phyloP scores from a whole-genome alignment of 2,888 invertebrate species.

The Maniola hyperantus region DNA sequence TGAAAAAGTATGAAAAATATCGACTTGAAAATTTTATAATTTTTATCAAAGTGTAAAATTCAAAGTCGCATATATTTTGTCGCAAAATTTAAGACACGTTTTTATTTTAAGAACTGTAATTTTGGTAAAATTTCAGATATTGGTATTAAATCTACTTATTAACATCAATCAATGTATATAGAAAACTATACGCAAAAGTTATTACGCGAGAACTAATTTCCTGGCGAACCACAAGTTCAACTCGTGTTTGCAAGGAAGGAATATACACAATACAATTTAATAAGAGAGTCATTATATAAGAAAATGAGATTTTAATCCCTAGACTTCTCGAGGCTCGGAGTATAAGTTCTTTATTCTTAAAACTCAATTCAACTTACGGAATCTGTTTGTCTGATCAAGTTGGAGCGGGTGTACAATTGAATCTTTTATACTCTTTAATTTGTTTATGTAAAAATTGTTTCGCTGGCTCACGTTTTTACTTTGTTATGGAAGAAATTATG shows the following conservation, averaged over 20 bases:
- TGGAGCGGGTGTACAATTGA: slow-evolving; percentile 10
- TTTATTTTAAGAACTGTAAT: no score
- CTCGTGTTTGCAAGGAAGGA: background rate
- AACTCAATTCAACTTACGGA: slow-evolving; percentile 28
- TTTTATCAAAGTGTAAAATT: no score
- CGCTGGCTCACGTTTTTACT: background rate
- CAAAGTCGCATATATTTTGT: no score
- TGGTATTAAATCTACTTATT: no score
- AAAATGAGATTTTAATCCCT: slow-evolving; percentile 25
- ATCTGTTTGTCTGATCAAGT: slow-evolving; percentile 24
- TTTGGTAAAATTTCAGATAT: no score
- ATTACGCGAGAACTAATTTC: background rate
- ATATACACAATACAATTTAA: slow-evolving; percentile 11
- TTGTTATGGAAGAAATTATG: background rate
- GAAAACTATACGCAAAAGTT: no score
- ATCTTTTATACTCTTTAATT: slow-evolving; percentile 21
- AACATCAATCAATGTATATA: no score
- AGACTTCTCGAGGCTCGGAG: slow-evolving; percentile 17
- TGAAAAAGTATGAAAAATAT: no score
- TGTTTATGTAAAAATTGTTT: slow-evolving; percentile 11
- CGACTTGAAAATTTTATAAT: no score
- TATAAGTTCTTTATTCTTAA: slow-evolving; percentile 25
- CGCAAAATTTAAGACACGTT: no score
- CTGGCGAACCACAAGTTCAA: background rate
- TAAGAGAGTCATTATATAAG: slow-evolving; percentile 23